phyloP scores from a whole-genome alignment of 2,888 invertebrate genomes.

The Tenodera sinensis region DNA sequence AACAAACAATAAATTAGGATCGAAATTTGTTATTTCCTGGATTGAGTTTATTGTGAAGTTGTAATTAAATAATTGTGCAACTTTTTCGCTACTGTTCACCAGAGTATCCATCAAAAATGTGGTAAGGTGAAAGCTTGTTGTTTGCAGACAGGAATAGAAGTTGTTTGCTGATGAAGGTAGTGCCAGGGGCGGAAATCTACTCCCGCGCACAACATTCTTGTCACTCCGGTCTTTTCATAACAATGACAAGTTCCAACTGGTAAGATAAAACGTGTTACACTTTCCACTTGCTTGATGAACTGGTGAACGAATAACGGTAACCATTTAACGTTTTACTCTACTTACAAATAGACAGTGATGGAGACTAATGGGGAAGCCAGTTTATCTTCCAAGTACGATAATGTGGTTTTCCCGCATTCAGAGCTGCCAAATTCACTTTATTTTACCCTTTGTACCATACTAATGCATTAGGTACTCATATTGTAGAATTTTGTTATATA shows the following conservation, averaged over 20 bases:
- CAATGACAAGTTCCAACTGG: background rate
- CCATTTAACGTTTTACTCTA: background rate
- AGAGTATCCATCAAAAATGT: background rate
- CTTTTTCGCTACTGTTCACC: background rate
- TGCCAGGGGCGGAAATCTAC: background rate
- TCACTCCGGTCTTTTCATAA: background rate
- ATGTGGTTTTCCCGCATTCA: no score
- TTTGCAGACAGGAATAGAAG: background rate
- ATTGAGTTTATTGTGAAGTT: no score
- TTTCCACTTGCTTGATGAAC: background rate
- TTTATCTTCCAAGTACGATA: no score
- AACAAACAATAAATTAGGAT: no score
- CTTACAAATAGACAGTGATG: background rate
- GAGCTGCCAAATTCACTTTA: no score
- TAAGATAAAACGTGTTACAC: background rate
- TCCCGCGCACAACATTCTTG: background rate
- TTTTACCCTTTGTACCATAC: no score
- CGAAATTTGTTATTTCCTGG: no score
- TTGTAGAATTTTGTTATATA: no score
- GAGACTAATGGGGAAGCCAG: no score
- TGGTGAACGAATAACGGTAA: background rate
- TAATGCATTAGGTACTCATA: no score
- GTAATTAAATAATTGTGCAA: background rate
- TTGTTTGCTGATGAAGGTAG: background rate
- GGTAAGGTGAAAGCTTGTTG: background rate